Percentiles rank a stretch among this genome's conserved stretches.
Evolutionary conservation across 2,797 vertebrate species (phyloP).

Genomic region (Propithecus deckenii): DNA sequence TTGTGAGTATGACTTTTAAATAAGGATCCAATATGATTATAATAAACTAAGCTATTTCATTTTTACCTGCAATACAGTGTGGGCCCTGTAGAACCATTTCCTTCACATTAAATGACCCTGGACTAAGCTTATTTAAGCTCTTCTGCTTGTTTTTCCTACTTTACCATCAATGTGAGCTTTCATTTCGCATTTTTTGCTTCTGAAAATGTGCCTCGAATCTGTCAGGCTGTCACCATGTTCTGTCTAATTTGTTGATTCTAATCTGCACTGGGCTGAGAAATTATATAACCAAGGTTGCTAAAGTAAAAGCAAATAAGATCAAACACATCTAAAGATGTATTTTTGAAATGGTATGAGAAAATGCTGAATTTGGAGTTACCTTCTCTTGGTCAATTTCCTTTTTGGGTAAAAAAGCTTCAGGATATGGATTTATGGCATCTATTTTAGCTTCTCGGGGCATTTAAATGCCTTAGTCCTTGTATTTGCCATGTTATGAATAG

Average conservation of each 20-base stretch:
- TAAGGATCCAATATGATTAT: not conserved
- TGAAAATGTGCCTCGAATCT: not conserved
- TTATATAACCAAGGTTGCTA: constrained; percentile 60
- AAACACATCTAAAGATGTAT: constrained; percentile 10
- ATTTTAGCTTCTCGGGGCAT: not conserved
- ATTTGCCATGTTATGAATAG: not conserved
- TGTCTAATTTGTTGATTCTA: constrained; percentile 50
- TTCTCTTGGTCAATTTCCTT: constrained; percentile 21
- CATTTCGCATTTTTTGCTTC: constrained; percentile 12
- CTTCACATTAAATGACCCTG: not conserved
- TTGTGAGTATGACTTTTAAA: not conserved
- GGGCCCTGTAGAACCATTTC: not conserved
- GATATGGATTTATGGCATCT: not conserved
- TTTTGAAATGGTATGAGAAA: constrained; percentile 19
- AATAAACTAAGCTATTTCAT: not conserved
- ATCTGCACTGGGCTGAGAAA: constrained; percentile 33
- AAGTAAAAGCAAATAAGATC: constrained; percentile 36
- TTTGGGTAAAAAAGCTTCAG: not conserved
- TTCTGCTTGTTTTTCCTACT: not conserved
- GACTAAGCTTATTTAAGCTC: not conserved
- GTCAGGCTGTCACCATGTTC: not conserved
- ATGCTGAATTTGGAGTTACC: constrained; percentile 8
- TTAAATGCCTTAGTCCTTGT: not conserved
- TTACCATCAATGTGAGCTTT: not conserved
- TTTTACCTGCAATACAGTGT: not conserved